phyloP scores from a whole-genome alignment of 1,140 invertebrate species.

The Drosophila chauvacae region DNA sequence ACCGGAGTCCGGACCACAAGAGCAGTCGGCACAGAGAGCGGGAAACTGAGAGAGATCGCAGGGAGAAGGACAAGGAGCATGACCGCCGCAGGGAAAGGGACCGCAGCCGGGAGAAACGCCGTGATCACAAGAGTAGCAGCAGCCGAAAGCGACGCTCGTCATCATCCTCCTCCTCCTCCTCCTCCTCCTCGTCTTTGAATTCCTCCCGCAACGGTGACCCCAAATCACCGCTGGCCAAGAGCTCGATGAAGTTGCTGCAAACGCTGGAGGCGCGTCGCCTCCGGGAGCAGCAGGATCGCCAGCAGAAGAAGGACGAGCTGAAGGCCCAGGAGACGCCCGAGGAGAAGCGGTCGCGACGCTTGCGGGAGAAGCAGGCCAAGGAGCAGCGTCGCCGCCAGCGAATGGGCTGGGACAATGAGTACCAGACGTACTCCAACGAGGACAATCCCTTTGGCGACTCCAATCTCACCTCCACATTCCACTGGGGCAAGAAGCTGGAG shows the following conservation, averaged over 20 bases:
- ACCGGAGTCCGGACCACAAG: slow-evolving; percentile 8
- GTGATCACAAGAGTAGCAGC: slow-evolving; percentile 26
- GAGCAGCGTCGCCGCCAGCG: slow-evolving; percentile 94
- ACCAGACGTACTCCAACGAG: slow-evolving; percentile 97
- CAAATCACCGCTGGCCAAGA: slow-evolving; percentile 40
- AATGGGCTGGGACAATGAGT: slow-evolving; percentile 98
- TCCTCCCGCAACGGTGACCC: not conserved
- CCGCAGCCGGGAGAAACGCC: slow-evolving; percentile 5
- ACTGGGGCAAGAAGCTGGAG: slow-evolving; percentile 98
- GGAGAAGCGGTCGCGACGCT: slow-evolving; percentile 94
- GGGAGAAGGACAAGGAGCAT: slow-evolving; percentile 31
- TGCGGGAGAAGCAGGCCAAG: slow-evolving; percentile 96
- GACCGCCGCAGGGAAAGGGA: slow-evolving; percentile 31
- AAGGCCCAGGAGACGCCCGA: slow-evolving; percentile 98
- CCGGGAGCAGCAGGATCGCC: slow-evolving; percentile 88
- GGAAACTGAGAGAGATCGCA: slow-evolving; percentile 25
- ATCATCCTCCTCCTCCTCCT: slow-evolving; percentile 25
- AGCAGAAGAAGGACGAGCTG: slow-evolving; percentile 91
- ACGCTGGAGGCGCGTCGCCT: slow-evolving; percentile 90
- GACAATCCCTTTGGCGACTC: slow-evolving; percentile 99
- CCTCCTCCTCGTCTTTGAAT: slow-evolving; percentile 28
- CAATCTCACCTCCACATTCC: slow-evolving; percentile 95
- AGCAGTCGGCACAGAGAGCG: slow-evolving; percentile 43
- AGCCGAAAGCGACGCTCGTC: slow-evolving; percentile 33
- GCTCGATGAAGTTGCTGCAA: slow-evolving; percentile 87